Conservation (phyloP, 1,140 invertebrate genomes). For the Tribolium madens region DNA sequence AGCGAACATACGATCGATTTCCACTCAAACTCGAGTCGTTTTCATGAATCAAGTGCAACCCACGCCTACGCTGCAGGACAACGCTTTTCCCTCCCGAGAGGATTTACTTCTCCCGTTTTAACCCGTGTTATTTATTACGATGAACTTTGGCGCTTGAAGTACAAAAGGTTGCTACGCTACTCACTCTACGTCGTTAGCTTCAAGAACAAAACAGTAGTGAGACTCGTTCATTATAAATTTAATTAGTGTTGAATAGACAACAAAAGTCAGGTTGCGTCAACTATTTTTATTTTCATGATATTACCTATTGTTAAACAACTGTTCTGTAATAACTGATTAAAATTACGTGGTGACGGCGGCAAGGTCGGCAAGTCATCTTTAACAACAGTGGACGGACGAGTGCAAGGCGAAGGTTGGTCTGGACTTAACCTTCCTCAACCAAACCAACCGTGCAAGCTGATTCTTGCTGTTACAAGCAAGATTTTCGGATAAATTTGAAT, state of each 20-base stretch:
- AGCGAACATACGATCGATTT: slow-evolving; percentile 19
- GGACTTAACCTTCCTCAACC: slow-evolving; percentile 55
- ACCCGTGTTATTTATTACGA: slow-evolving; percentile 6
- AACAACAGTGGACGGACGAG: slow-evolving; percentile 45
- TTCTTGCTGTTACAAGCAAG: not conserved
- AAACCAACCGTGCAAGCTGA: not conserved
- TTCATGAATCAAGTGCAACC: slow-evolving; percentile 26
- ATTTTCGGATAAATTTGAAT: too few relatives aligned
- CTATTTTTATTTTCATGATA: not conserved
- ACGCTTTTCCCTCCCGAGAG: slow-evolving; percentile 8
- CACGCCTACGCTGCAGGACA: slow-evolving; percentile 10
- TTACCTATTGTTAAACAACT: slow-evolving; percentile 3
- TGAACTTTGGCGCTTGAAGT: not conserved
- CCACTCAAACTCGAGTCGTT: slow-evolving; percentile 7
- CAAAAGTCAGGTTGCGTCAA: too few relatives aligned
- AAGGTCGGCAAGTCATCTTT: slow-evolving; percentile 45
- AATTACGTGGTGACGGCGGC: slow-evolving; percentile 24
- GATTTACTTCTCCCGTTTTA: slow-evolving; percentile 18
- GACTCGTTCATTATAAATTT: too few relatives aligned
- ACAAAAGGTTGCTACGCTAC: not conserved
- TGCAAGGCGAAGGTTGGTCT: slow-evolving; percentile 57
- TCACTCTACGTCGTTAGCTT: not conserved
- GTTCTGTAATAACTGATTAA: slow-evolving; percentile 12
- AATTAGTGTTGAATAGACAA: too few relatives aligned
- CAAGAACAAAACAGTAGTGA: not conserved